Conservation (phyloP, 2,888 invertebrate genomes). For the Tyria jacobaeae region DNA sequence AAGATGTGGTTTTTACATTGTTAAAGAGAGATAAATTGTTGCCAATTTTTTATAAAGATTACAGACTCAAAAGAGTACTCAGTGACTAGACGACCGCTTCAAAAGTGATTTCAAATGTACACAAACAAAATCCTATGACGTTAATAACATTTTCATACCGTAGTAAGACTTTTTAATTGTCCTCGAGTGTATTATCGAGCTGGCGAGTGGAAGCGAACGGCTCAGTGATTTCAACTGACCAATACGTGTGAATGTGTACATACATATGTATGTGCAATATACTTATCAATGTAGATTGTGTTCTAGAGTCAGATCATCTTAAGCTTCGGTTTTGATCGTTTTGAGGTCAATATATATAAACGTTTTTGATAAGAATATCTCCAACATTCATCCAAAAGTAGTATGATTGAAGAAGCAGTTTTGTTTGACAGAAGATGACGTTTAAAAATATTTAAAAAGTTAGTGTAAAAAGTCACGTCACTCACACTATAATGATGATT, state of each 20-base stretch:
- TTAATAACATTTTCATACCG: neutral
- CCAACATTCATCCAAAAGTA: neutral
- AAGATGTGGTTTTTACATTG: too few species aligned
- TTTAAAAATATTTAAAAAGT: too few species aligned
- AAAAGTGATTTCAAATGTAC: neutral
- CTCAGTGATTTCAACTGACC: conserved; percentile 45
- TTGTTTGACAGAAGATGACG: too few species aligned
- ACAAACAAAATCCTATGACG: neutral
- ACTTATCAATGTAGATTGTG: conserved; percentile 1
- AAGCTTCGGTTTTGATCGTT: neutral
- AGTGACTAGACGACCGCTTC: too few species aligned
- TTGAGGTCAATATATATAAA: neutral
- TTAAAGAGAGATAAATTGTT: too few species aligned
- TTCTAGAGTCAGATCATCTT: neutral
- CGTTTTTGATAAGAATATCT: neutral
- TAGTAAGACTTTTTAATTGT: conserved; percentile 28
- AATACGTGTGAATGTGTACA: conserved; percentile 20
- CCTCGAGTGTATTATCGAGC: conserved; percentile 43
- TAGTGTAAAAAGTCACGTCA: too few species aligned
- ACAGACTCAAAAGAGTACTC: too few species aligned
- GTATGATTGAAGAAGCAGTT: too few species aligned
- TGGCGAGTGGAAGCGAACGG: conserved; percentile 18
- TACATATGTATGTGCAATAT: neutral
- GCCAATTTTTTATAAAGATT: too few species aligned
- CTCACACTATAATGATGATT: too few species aligned